These are phyloP conservation scores for Porphyrio hochstetteri DNA, from an alignment of 2,113 vertebrate genomes.

Conservation along the genomic window DNA sequence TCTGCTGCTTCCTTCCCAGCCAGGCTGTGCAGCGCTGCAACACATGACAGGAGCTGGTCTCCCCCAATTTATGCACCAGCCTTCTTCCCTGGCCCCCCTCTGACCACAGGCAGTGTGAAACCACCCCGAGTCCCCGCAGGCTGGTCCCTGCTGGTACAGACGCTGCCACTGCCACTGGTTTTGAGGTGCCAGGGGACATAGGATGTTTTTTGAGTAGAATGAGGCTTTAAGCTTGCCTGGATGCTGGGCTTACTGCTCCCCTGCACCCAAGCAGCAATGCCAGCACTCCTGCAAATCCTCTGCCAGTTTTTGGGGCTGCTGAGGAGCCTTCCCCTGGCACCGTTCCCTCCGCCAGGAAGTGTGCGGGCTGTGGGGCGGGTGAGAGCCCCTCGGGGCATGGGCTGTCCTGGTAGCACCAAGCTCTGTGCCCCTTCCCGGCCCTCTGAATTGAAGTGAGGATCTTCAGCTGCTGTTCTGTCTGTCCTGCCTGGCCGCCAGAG, in stretches of 20 bases:
- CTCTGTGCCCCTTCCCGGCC: neutral
- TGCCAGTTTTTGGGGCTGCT: neutral
- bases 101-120: neutral
- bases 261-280: neutral
- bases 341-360: neutral
- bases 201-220: neutral
- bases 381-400: rapidly evolving
- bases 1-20: neutral
- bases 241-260: neutral
- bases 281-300: neutral
- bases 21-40: neutral
- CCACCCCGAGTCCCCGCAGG: neutral
- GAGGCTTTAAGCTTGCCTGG: neutral
- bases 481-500: rapidly evolving
- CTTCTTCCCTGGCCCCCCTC: neutral
- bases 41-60: neutral
- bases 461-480: rapidly evolving
- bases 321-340: neutral
- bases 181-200: neutral
- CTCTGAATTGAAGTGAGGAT: neutral
- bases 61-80: neutral
- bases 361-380: neutral
- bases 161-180: neutral
- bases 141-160: neutral
- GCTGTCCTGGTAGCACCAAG: neutral